A percentile compares a stretch with the other conserved stretches of the same genome.
These are phyloP conservation scores for Chelonus insularis DNA, from an alignment of 1,140 invertebrate species.

Conservation along the genomic window DNA sequence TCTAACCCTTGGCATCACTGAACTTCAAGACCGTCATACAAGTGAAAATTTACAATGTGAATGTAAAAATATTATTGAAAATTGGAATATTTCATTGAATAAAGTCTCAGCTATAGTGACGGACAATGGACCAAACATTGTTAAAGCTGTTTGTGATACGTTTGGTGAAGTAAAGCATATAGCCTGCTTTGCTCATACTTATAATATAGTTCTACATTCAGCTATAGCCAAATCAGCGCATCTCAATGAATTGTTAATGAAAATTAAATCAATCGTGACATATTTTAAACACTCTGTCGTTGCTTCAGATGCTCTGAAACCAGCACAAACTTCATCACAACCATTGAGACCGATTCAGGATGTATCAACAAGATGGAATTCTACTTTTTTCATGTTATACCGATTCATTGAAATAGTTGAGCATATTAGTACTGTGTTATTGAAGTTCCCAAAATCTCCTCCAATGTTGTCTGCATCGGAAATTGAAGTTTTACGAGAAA, in stretches of 20 bases:
- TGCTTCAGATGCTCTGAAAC: slow-evolving; percentile 29
- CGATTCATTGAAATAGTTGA: slow-evolving; percentile 40
- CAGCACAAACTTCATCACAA: slow-evolving; percentile 9
- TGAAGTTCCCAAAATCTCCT: neutral
- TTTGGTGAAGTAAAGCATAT: slow-evolving; percentile 51
- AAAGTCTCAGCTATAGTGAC: slow-evolving; percentile 50
- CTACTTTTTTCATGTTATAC: slow-evolving; percentile 44
- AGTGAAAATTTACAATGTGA: slow-evolving; percentile 38
- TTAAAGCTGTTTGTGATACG: slow-evolving; percentile 44
- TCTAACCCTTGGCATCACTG: slow-evolving; percentile 32
- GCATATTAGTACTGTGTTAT: neutral
- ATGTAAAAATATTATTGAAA: slow-evolving; percentile 31
- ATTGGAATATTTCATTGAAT: slow-evolving; percentile 46
- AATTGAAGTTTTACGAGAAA: neutral
- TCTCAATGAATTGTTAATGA: slow-evolving; percentile 30
- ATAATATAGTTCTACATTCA: slow-evolving; percentile 36
- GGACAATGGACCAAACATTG: slow-evolving; percentile 52
- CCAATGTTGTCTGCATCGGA: neutral
- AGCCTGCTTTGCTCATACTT: slow-evolving; percentile 53
- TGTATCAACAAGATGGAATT: slow-evolving; percentile 46
- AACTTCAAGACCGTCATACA: slow-evolving; percentile 38
- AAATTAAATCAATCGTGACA: slow-evolving; percentile 43
- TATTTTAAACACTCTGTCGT: slow-evolving; percentile 37
- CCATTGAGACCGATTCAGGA: slow-evolving; percentile 35
- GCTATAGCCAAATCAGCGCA: neutral